These are phyloP conservation scores for Diachrysia chrysitis DNA, from an alignment of 2,888 invertebrate genomes.

Conservation along the genomic window DNA sequence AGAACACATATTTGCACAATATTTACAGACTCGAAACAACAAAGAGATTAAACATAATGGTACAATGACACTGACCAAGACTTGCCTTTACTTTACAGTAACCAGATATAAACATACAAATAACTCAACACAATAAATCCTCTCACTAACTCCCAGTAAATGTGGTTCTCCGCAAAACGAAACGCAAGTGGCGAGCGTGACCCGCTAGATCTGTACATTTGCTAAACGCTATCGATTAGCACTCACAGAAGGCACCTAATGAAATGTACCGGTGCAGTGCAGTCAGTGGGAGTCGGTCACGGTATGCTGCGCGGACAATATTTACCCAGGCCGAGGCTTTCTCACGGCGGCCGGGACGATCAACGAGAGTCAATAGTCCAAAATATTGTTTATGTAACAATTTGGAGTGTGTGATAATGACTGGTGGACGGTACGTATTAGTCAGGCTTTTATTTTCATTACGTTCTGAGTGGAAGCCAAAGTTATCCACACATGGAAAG, in stretches of 20 bases:
- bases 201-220: constrained; percentile 39
- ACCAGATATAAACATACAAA: constrained; percentile 48
- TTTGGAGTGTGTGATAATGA: constrained; percentile 58
- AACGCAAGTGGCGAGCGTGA: constrained; percentile 22
- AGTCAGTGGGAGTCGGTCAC: constrained; percentile 56
- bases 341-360: constrained; percentile 78
- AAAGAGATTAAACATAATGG: constrained; percentile 14
- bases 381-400: constrained; percentile 77
- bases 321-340: constrained; percentile 80
- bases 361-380: constrained; percentile 78
- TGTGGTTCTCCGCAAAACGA: constrained; percentile 27
- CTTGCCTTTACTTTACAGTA: constrained; percentile 33
- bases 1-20: not conserved
- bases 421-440: constrained; percentile 36
- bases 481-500: not conserved
- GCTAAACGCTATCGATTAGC: constrained; percentile 58
- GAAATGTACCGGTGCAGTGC: constrained; percentile 54
- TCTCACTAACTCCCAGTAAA: constrained; percentile 20
- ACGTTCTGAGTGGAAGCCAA: constrained; percentile 7
- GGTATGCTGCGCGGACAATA: constrained; percentile 71
- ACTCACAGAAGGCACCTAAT: constrained; percentile 44
- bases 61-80: constrained; percentile 18
- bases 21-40: not conserved
- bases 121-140: constrained; percentile 37
- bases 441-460: constrained; percentile 14